Conservation (phyloP, 2,797 vertebrate species). For the Diplodus sargus region DNA sequence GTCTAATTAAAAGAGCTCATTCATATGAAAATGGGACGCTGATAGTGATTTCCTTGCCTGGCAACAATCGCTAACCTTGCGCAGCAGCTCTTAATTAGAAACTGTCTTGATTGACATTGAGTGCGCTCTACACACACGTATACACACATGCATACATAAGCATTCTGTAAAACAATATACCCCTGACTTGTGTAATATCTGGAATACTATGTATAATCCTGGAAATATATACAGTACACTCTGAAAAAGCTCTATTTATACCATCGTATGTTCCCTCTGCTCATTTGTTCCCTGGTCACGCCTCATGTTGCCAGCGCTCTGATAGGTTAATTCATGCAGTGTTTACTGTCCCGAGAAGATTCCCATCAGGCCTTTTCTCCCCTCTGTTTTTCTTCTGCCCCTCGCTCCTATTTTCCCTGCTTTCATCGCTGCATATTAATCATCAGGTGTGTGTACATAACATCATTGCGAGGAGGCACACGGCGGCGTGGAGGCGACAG, state of each 20-base stretch:
- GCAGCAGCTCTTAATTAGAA: constrained; percentile 88
- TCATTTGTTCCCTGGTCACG: constrained; percentile 61
- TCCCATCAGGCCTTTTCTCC: constrained; percentile 71
- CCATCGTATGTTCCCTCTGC: constrained; percentile 16
- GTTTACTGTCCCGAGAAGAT: constrained; percentile 77
- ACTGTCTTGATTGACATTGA: constrained; percentile 82
- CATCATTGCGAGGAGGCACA: constrained; percentile 52
- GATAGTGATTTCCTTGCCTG: constrained; percentile 86
- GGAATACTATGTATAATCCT: constrained; percentile 6
- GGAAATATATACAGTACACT: not conserved
- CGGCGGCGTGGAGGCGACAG: constrained; percentile 43
- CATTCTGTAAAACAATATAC: constrained; percentile 41
- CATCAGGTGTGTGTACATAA: constrained; percentile 80
- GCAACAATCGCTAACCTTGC: constrained; percentile 84
- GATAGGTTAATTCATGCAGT: constrained; percentile 78
- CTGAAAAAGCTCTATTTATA: not conserved
- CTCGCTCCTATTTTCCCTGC: constrained; percentile 34
- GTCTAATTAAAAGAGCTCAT: constrained; percentile 88
- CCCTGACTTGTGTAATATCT: constrained; percentile 15
- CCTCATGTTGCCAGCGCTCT: constrained; percentile 61
- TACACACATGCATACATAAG: constrained; percentile 59
- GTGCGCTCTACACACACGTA: constrained; percentile 43
- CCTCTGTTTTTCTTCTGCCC: constrained; percentile 49
- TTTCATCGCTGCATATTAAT: constrained; percentile 70
- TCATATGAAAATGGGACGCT: constrained; percentile 87